Percentiles rank a stretch among this genome's conserved stretches.
Conservation (phyloP, 2,113 vertebrate species). For the Hippocampus mohnikei region DNA sequence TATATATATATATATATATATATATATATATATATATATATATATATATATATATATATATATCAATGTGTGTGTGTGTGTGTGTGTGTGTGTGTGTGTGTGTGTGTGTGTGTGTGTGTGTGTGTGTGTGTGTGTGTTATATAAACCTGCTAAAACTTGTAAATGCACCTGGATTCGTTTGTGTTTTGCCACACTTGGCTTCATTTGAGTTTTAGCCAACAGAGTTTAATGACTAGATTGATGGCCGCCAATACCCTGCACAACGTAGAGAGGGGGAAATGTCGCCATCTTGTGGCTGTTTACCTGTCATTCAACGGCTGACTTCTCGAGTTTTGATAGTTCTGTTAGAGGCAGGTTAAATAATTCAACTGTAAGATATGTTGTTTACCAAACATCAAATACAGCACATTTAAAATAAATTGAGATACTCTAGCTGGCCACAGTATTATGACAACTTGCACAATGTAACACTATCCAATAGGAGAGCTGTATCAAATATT, state of each 20-base stretch:
- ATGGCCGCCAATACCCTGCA: not conserved
- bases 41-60: too few species aligned
- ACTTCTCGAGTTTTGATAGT: not conserved
- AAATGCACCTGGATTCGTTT: not conserved
- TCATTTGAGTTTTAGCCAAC: not conserved
- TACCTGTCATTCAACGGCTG: not conserved
- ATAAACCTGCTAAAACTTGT: slow-evolving; percentile 14
- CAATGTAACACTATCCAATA: too few species aligned
- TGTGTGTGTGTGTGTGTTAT: slow-evolving; percentile 40
- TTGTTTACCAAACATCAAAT: not conserved
- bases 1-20: too few species aligned
- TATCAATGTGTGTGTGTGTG: too few species aligned
- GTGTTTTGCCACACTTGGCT: not conserved
- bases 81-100: slow-evolving; percentile 10
- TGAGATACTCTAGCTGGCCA: too few species aligned
- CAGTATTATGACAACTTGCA: too few species aligned
- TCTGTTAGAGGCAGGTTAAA: not conserved
- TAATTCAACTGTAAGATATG: not conserved
- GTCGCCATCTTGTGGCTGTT: slow-evolving; percentile 48
- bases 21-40: too few species aligned
- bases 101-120: slow-evolving; percentile 33
- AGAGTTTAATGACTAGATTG: not conserved
- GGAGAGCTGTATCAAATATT: too few species aligned
- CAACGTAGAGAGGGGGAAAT: not conserved
- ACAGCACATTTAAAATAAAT: too few species aligned